These are phyloP conservation scores for Orientallactaga sibirica DNA, from an alignment of 2,797 vertebrate species.

Conservation along the genomic window DNA sequence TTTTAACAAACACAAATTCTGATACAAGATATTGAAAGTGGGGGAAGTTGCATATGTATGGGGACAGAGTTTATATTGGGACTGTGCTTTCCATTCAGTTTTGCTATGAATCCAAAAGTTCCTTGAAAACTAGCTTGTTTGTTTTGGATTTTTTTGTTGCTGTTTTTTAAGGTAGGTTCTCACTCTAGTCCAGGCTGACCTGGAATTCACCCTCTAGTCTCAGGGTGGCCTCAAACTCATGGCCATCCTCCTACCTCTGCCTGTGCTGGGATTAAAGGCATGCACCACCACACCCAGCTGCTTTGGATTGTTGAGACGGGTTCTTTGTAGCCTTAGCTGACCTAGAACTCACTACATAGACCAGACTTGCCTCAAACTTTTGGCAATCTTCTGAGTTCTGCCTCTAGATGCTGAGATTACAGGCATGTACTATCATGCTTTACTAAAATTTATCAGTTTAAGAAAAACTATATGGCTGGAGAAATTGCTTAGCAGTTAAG, in stretches of 20 bases:
- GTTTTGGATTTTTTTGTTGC: neutral
- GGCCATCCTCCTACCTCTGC: neutral
- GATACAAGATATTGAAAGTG: neutral
- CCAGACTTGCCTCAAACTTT: neutral
- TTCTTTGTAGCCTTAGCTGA: neutral
- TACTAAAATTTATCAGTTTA: neutral
- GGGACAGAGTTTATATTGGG: neutral
- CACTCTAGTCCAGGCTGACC: neutral
- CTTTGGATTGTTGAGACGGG: neutral
- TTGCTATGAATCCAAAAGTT: neutral
- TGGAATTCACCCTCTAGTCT: neutral
- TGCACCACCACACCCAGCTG: neutral
- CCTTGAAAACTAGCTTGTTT: slow-evolving; percentile 28
- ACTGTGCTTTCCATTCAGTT: neutral
- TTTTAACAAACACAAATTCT: neutral
- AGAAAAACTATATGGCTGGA: neutral
- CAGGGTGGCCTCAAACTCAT: neutral
- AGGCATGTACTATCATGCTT: neutral
- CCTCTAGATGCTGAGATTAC: neutral
- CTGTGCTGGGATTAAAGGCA: neutral
- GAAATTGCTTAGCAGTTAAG: too few species aligned
- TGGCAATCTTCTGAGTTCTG: neutral
- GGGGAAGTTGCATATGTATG: neutral
- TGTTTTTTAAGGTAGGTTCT: neutral
- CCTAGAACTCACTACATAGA: neutral